Percentiles rank a stretch among this genome's conserved stretches.
Evolutionary conservation across 2,888 invertebrate genomes (phyloP).

Genomic region (Caenorhabditis sp.): DNA sequence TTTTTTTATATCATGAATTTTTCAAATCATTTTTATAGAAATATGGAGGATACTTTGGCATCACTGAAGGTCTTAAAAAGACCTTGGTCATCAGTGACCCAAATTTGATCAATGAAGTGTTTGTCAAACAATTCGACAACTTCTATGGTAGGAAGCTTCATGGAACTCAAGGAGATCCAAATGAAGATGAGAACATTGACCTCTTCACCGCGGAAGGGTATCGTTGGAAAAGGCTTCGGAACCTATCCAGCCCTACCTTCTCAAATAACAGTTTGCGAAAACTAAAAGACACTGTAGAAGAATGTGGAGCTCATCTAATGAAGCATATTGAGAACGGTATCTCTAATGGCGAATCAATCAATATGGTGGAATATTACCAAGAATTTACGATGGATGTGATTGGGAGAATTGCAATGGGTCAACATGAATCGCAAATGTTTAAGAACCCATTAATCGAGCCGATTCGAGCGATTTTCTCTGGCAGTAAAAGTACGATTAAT

Average conservation of each 20-base stretch:
- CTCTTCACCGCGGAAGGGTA: slow-evolving; percentile 66
- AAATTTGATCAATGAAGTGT: slow-evolving; percentile 72
- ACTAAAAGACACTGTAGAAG: slow-evolving; percentile 54
- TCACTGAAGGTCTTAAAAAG: slow-evolving; percentile 51
- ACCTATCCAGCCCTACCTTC: slow-evolving; percentile 74
- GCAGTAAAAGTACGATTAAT: too few species aligned
- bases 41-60: slow-evolving; percentile 46
- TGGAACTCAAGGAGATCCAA: background rate
- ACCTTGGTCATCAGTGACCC: slow-evolving; percentile 72
- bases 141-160: slow-evolving; percentile 72
- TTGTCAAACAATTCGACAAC: slow-evolving; percentile 72
- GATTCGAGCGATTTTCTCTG: background rate
- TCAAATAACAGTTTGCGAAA: slow-evolving; percentile 73
- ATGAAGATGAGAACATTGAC: background rate
- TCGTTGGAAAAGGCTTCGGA: slow-evolving; percentile 75
- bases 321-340: background rate
- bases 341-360: background rate
- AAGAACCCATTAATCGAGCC: slow-evolving; percentile 11
- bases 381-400: slow-evolving; percentile 58
- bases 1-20: background rate
- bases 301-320: slow-evolving; percentile 18
- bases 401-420: slow-evolving; percentile 54
- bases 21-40: background rate
- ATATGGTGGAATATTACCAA: slow-evolving; percentile 27
- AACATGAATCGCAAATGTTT: slow-evolving; percentile 33